phyloP scores from a whole-genome alignment of 1,140 invertebrate genomes.

The Amphibalanus amphitrite region DNA sequence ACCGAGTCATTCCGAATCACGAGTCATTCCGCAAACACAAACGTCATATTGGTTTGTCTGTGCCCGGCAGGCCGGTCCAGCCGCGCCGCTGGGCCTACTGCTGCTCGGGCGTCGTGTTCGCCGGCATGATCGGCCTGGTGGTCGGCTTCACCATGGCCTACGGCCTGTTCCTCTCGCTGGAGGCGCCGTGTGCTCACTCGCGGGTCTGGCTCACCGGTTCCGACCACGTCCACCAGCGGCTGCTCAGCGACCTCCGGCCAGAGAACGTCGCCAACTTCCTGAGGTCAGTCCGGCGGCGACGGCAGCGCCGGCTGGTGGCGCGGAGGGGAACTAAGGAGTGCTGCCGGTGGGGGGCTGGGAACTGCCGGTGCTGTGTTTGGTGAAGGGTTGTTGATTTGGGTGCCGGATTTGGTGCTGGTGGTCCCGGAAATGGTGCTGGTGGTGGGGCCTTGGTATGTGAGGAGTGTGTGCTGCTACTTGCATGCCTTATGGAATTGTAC shows the following conservation, averaged over 20 bases:
- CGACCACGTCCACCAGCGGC: background rate
- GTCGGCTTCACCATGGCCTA: background rate
- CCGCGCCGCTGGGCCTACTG: constrained; percentile 1
- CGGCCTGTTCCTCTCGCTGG: background rate
- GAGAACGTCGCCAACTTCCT: background rate
- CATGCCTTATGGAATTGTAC: no score
- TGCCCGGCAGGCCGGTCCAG: background rate
- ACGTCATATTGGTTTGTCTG: background rate
- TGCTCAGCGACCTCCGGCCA: background rate
- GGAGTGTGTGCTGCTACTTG: no score
- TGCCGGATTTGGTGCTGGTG: no score
- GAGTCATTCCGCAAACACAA: no score
- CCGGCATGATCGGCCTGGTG: background rate
- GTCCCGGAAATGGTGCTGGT: no score
- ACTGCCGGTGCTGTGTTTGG: background rate
- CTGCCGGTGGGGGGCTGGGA: background rate
- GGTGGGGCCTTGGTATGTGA: no score
- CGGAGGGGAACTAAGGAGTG: background rate
- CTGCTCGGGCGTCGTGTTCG: background rate
- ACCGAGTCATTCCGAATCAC: no score
- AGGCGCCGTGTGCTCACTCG: background rate
- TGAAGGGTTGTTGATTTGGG: no score
- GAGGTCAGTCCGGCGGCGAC: background rate
- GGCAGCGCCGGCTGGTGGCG: background rate
- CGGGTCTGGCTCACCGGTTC: background rate